Evolutionary conservation across 2,888 invertebrate genomes (phyloP), one percentile per base, ranked within the genome.

Genomic region (Clivina fossor): DNA sequence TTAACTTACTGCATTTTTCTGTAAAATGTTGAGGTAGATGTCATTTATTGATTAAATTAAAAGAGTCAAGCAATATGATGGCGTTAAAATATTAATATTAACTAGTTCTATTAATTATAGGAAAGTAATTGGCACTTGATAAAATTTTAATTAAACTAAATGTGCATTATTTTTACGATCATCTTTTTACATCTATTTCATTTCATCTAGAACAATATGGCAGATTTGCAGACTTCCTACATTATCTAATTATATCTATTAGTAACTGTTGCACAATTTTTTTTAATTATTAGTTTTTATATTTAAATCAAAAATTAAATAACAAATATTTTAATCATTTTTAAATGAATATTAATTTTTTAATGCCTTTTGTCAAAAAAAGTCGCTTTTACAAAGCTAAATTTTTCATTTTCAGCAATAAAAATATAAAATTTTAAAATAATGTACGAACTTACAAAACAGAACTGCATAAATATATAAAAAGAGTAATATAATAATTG

Each of bases 161-260:
- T 28, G 13, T 26, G 30, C 8, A 19, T 28, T 38, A 38, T 38
- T 15, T 22, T 28, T 49, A 28, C 26, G 26, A 49, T 49, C 49
- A 53, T 53, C 37, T 53, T 41, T 33, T 24, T 43, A 33, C 44
- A n/a, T n/a, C n/a, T n/a, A n/a, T 38, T 49, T 33, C 28, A 53
- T 53, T 43, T 37, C 37, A 18, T 44, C 33, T 33, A 43, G 44
- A 53, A 53, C 53, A 53, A 53, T 53, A 53, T 53, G 53, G 53
- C 53, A 53, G 53, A 11, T 26, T 13, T 15, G 35, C 26, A 35
- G 15, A 24, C 48, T 35, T 20, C 22, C 22, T 35, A 33, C 33
- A 33, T 15, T 20, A 33, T 32, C 43, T 22, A 26, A 28, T 28
- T 26, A 44, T 24, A 16, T 44, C 28, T 44, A 11, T 13, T 24